Base-by-base conservation (phyloP, 2,888 invertebrate species). In the Lottia gigantea region DNA sequence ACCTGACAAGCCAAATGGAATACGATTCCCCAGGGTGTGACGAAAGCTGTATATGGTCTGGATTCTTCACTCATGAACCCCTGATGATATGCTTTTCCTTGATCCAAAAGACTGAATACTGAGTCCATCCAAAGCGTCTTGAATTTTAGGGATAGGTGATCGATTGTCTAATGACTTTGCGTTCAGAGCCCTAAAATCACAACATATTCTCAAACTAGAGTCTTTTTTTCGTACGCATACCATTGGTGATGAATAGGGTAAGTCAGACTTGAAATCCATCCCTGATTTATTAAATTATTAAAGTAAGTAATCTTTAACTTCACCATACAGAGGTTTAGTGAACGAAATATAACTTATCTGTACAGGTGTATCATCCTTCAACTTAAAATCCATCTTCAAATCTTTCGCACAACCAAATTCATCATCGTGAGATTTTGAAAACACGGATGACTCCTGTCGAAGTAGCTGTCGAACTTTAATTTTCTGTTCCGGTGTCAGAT, bases 151-250 rank as follows among this genome's bases (percentile, higher is more conserved):
- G 15, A 67, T 23, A 14, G 67, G 67, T 14, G 25, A 26, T 2
- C 55, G 55, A 45, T 46, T n/a, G 12, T 62, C 25, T 15, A 25
- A 7, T 23, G 67, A 62, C n/a, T 55, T 23, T 0, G 61, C 25
- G 55, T 67, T 67, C 16, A 67, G 31, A 12, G 25, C 61, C n/a
- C 67, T 14, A 55, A 61, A 67, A n/a, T 67, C 67, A 31, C 47
- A 31, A 26, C 67, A 67, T 6, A 67, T 23, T 26, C 67, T 46
- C 12, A 49, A 19, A 26, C 19, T 19, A 14, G 61, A 26, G 19
- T 62, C 19, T 7, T 55, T 23, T 25, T 62, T 67, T 15, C 45
- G 14, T 7, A 49, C 67, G 16, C 47, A 62, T 8, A 67, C 31
- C 40, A 67, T 31, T 26, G 67, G 62, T 14, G 62, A 62, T 16